These are phyloP conservation scores for Chionodraco myersi DNA, from an alignment of 2,113 vertebrate species.

Conservation along the genomic window DNA sequence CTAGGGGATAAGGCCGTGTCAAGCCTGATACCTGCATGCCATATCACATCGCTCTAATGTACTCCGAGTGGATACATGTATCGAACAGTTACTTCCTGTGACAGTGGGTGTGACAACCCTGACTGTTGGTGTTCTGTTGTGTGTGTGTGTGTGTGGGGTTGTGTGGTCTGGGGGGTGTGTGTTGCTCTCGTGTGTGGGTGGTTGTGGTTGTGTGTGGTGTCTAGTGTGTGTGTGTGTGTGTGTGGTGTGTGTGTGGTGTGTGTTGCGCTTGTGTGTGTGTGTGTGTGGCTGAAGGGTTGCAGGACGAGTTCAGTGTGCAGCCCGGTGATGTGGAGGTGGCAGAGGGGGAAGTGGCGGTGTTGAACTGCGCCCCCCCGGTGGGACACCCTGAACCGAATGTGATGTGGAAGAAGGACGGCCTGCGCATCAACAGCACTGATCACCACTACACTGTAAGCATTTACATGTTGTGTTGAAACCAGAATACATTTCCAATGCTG, in stretches of 20 bases:
- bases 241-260: not conserved
- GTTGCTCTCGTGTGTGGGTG: too few relatives aligned
- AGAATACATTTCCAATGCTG: not conserved
- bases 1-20: too few relatives aligned
- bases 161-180: too few relatives aligned
- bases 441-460: constrained; percentile 69
- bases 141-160: too few relatives aligned
- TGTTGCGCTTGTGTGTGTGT: constrained; percentile 20
- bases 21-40: too few relatives aligned
- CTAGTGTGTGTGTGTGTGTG: not conserved
- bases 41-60: too few relatives aligned
- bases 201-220: not conserved
- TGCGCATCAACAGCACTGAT: constrained; percentile 76
- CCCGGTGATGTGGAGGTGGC: constrained; percentile 86
- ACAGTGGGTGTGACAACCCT: too few relatives aligned
- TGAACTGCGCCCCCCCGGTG: constrained; percentile 88
- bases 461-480: too few relatives aligned
- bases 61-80: too few relatives aligned
- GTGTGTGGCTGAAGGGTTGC: constrained; percentile 79
- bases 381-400: constrained; percentile 91
- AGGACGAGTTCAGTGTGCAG: constrained; percentile 89
- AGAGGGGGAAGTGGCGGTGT: constrained; percentile 81
- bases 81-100: too few relatives aligned
- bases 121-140: too few relatives aligned
- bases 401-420: constrained; percentile 91